Conservation (phyloP, 2,888 invertebrate species). For the Agrochola lota region DNA sequence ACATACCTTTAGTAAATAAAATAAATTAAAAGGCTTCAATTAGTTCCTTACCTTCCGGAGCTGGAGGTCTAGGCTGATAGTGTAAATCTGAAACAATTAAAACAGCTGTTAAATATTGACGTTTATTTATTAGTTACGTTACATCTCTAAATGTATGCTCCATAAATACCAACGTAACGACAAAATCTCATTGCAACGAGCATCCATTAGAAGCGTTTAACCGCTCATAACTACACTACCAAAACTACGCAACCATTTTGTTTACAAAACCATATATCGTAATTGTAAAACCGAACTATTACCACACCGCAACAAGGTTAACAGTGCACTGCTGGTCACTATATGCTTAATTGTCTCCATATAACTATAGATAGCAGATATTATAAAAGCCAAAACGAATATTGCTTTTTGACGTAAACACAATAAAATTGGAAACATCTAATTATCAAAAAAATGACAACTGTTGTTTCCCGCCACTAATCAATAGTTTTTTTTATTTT, state of each 20-base stretch:
- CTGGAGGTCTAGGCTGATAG: constrained; percentile 91
- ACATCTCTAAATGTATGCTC: background rate
- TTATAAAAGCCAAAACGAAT: constrained; percentile 10
- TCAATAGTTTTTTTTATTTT: background rate
- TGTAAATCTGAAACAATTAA: constrained; percentile 91
- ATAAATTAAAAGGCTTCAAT: background rate
- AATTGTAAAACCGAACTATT: constrained; percentile 60
- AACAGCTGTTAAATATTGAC: constrained; percentile 20
- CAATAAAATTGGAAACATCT: background rate
- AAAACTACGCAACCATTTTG: constrained; percentile 42
- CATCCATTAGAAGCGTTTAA: constrained; percentile 19
- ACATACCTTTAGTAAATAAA: background rate
- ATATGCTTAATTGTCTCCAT: constrained; percentile 36
- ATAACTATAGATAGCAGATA: constrained; percentile 6
- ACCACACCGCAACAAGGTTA: constrained; percentile 59
- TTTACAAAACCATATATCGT: constrained; percentile 57
- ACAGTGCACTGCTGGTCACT: constrained; percentile 35
- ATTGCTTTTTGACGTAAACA: background rate
- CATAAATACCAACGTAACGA: background rate
- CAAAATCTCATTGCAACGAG: constrained; percentile 24
- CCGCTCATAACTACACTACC: constrained; percentile 25
- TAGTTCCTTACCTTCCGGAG: constrained; percentile 89
- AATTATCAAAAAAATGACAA: background rate
- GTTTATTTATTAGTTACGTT: background rate
- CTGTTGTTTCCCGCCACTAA: background rate